phyloP scores from a whole-genome alignment of 2,797 vertebrate species.

The Periparus ater region DNA sequence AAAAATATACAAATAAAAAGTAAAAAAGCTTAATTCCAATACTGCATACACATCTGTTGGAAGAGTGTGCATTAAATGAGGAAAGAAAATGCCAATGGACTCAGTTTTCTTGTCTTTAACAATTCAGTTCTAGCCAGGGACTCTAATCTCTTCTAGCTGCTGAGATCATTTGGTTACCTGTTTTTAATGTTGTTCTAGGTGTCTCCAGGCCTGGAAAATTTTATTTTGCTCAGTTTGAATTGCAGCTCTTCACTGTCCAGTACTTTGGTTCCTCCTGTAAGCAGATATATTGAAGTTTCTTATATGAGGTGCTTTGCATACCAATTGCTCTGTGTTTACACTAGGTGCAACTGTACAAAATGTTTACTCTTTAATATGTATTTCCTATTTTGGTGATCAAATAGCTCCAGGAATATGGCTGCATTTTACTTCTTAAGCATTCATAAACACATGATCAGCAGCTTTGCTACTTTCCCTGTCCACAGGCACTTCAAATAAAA shows the following conservation, averaged over 20 bases:
- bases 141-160: neutral
- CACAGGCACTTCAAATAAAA: neutral
- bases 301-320: neutral
- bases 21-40: neutral
- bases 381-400: neutral
- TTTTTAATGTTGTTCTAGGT: neutral
- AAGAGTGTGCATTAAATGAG: neutral
- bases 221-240: neutral
- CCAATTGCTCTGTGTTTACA: neutral
- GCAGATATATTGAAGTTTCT: neutral
- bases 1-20: neutral
- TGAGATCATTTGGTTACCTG: neutral
- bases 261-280: neutral
- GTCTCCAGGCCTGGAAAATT: neutral
- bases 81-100: neutral
- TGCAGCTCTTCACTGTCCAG: neutral
- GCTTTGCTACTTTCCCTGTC: neutral
- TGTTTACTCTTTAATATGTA: neutral
- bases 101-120: neutral
- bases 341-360: neutral
- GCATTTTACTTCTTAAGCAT: neutral
- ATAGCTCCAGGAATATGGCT: neutral
- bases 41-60: neutral
- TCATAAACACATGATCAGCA: neutral
- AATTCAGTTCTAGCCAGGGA: neutral